phyloP scores from a whole-genome alignment of 2,113 vertebrate genomes.

The Melospiza georgiana region DNA sequence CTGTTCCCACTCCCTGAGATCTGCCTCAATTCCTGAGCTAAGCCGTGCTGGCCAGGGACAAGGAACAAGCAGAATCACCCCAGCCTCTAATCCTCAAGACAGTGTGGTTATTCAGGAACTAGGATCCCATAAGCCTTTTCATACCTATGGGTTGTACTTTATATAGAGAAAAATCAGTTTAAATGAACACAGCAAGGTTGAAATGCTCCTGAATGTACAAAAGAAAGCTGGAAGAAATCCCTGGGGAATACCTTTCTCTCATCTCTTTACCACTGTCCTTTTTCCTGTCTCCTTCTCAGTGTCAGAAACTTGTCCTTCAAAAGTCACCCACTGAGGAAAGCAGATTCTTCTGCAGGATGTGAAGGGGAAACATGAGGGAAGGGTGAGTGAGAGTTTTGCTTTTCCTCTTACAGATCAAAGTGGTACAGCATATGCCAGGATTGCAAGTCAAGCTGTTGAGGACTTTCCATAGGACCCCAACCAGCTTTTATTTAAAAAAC shows the following conservation, averaged over 20 bases:
- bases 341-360: neutral
- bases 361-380: neutral
- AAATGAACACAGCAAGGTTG: neutral
- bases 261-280: neutral
- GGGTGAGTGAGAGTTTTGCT: neutral
- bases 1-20: neutral
- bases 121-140: neutral
- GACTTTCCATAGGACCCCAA: neutral
- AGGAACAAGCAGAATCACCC: neutral
- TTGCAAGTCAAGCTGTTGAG: neutral
- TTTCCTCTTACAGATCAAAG: neutral
- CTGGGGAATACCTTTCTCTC: neutral
- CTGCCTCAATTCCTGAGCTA: neutral
- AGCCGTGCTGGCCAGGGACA: neutral
- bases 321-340: neutral
- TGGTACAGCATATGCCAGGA: neutral
- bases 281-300: neutral
- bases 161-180: neutral
- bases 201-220: neutral
- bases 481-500: slow-evolving; percentile 12
- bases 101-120: neutral
- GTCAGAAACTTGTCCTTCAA: neutral
- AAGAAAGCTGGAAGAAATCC: neutral
- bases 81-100: neutral
- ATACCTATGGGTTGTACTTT: neutral